Percentiles rank a stretch among this genome's conserved stretches.
Conservation (phyloP, 2,113 vertebrate species). For the Ailuropoda melanoleuca region DNA sequence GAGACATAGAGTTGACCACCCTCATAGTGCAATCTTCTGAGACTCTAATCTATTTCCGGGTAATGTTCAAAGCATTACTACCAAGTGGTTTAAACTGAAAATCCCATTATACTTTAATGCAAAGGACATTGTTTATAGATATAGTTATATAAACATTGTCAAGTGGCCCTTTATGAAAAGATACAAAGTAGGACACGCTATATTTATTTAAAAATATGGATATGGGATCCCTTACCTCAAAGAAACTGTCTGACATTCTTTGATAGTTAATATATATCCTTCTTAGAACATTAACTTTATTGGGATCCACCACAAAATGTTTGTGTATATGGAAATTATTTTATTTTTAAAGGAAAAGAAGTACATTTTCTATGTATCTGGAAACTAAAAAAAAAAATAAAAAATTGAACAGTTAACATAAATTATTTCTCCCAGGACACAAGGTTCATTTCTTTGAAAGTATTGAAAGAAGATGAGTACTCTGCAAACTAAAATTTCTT, state of each 20-base stretch:
- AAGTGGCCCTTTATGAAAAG: neutral
- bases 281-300: neutral
- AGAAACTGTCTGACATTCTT: conserved; percentile 3
- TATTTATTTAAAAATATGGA: neutral
- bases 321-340: neutral
- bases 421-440: neutral
- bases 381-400: neutral
- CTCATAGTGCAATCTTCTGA: neutral
- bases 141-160: neutral
- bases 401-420: neutral
- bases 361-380: conserved; percentile 31
- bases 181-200: neutral
- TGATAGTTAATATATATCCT: neutral
- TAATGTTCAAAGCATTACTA: neutral
- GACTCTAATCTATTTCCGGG: conserved; percentile 46
- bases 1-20: neutral
- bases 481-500: neutral
- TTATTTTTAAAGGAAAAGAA: neutral
- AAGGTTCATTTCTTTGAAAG: conserved; percentile 33
- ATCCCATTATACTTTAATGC: neutral
- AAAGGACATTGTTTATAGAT: neutral
- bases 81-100: conserved; percentile 30
- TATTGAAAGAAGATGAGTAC: conserved; percentile 10
- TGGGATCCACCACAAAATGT: conserved; percentile 8
- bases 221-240: neutral